Base-by-base conservation (phyloP, 2,113 vertebrate genomes). In the Reinhardtius hippoglossoides region DNA sequence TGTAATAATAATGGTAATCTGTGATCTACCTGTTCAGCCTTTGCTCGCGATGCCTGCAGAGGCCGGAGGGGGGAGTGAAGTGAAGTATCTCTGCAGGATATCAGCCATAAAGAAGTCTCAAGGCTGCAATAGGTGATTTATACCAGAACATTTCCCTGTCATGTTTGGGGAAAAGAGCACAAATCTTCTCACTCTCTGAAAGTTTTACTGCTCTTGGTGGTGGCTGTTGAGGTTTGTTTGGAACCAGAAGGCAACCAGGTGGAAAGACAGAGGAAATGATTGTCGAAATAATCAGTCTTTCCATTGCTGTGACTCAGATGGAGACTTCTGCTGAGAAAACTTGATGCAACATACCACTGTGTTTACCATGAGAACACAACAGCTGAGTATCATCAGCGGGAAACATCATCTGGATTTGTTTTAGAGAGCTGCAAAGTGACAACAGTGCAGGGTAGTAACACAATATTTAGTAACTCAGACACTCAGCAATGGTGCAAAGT, bases 331-430 rank as follows among this genome's bases (percentile, higher is more conserved):
- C 23, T 27, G 31, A 52, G 42, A 75, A 60, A 46, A 67, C 44
- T 14, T 69, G 57, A 56, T 9, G 81, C 61, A 59, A 74, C 26
- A 1, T 58, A 46, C 59, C 24, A 9, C 70, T 56, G 59, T 84
- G 59, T 84, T 87, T 62, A 55, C 20, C 1, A 58, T 1, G 1
- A 60, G 5, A 1, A 14, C 27, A 37, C 63, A 44, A 50, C 66
- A 71, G 71, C 63, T 76, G 71, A 78, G 31, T 48, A 26, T 14
- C 52, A 78, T 83, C 61, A 77, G 57, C 6, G 10, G 8, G 18
- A 63, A 66, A 58, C 8, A 20, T 82, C 80, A 80, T 84, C 55
- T 73, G 75, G 82, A 23, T 67, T 46, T 48, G 26, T 66, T 84
- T 81, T 31, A 54, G n/a, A 69, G 24, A 69, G 70, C 61, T 55